Evolutionary conservation across 2,888 invertebrate species (phyloP).

Genomic region (Sympetrum striolatum): DNA sequence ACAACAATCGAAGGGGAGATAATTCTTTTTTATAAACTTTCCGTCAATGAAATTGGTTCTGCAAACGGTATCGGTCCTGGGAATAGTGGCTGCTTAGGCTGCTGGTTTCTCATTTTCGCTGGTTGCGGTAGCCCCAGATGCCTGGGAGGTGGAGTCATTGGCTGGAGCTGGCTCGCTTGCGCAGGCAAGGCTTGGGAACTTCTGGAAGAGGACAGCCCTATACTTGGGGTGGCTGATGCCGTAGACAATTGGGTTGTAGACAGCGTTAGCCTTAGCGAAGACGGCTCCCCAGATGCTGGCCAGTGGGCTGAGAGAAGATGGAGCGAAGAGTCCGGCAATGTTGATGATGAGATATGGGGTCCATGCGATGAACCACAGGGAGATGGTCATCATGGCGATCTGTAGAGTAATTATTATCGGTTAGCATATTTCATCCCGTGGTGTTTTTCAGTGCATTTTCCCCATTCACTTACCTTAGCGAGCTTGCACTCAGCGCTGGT

Average conservation of each 20-base stretch:
- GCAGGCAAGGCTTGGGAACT: conserved; percentile 56
- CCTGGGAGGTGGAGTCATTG: conserved; percentile 47
- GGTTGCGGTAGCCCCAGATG: conserved; percentile 48
- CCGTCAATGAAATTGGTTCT: neutral
- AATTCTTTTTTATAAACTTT: neutral
- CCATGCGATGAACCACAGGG: conserved; percentile 93
- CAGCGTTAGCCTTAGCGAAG: conserved; percentile 90
- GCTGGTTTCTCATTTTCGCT: conserved; percentile 50
- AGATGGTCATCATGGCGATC: conserved; percentile 89
- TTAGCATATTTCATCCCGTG: neutral
- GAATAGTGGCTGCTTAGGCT: conserved; percentile 30
- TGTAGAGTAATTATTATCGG: conserved; percentile 53
- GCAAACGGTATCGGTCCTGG: neutral
- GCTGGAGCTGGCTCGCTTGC: conserved; percentile 49
- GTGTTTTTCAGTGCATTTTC: neutral
- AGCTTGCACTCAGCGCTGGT: conserved; percentile 87
- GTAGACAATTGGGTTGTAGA: conserved; percentile 90
- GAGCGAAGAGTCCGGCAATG: conserved; percentile 79
- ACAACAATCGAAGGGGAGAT: neutral
- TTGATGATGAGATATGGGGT: conserved; percentile 87
- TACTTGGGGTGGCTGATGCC: conserved; percentile 66
- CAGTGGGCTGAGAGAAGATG: conserved; percentile 75
- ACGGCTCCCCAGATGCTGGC: conserved; percentile 89
- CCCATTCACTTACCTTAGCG: conserved; percentile 68
- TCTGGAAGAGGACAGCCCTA: conserved; percentile 54